Evolutionary conservation across 37 sponge, comb jelly and placozoan species (phyloP), one percentile per base, ranked within the genome.

Genomic region (Spongilla lacustris): DNA sequence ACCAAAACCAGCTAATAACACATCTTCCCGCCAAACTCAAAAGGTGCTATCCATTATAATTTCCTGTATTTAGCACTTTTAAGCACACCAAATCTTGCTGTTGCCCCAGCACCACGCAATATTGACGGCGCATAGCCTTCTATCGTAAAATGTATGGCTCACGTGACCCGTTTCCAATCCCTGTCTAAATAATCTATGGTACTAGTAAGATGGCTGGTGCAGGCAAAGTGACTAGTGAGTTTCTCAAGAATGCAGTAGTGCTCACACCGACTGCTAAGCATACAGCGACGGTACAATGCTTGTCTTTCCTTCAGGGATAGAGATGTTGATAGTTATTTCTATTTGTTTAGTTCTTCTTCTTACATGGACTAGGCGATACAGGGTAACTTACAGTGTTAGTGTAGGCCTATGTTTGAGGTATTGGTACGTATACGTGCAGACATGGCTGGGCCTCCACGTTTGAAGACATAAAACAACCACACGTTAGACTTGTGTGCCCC

Each of bases 321-420:
- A 1, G 3, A 8, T 5, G 2, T 3, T 69, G 26, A 69, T 69
- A 8, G 41, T 41, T 41, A 2, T 41, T 6, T 41, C 41, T 6
- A 41, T 41, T n/a, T n/a, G n/a, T n/a, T 19, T 80, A 93, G 93
- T 68, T 94, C 14, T 75, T 94, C 28, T 94, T 94, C 48, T 88
- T 94, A 12, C 93, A 93, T 31, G 93, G 93, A 22, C 77, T 93
- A 22, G 93, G 93, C 67, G 93, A 93, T 66, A 93, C 93, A 50
- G 93, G 93, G 93, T 89, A 10, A 78, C 84, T 37, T 68, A 27
- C 24, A 37, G 9, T 13, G 41, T 41, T 9, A 9, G 41, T 27
- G 11, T 25, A 27, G 9, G 0, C 11, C 49, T 13, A 12, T 34
- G 27, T 48, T 17, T 8, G 27, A 27, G 22, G 24, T 31, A 4